These are phyloP conservation scores for Heliocidaris erythrogramma DNA, from an alignment of 35 echinoderm and acorn worm species.

Conservation along the genomic window DNA sequence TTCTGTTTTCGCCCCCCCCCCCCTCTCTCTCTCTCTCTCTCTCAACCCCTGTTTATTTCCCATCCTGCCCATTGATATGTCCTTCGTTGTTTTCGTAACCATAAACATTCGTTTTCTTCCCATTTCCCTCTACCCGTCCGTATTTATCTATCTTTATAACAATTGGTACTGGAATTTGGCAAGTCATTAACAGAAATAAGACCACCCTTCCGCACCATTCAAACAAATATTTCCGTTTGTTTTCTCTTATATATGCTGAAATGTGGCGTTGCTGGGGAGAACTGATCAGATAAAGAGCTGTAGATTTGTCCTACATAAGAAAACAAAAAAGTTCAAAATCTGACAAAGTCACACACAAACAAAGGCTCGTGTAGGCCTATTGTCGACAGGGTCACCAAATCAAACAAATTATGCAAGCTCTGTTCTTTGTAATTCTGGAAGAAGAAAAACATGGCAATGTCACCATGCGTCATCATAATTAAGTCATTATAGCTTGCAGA, in stretches of 20 bases:
- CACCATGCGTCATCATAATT: neutral
- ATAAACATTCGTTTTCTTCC: neutral
- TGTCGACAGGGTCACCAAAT: neutral
- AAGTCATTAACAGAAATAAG: neutral
- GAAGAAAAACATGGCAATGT: neutral
- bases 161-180: neutral
- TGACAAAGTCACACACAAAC: neutral
- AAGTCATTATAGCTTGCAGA: neutral
- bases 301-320: no score
- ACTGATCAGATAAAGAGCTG: neutral
- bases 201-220: neutral
- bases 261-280: neutral
- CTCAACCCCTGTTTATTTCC: neutral
- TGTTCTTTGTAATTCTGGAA: neutral
- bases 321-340: neutral
- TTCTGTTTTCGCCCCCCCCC: neutral
- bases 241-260: neutral
- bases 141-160: neutral
- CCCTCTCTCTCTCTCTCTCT: neutral
- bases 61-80: neutral
- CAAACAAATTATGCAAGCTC: neutral
- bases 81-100: neutral
- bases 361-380: neutral
- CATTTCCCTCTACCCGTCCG: neutral
- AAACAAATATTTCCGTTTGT: slow-evolving; percentile 4